These are phyloP conservation scores for Thalassophryne amazonica DNA, from an alignment of 2,797 vertebrate species.

Conservation along the genomic window DNA sequence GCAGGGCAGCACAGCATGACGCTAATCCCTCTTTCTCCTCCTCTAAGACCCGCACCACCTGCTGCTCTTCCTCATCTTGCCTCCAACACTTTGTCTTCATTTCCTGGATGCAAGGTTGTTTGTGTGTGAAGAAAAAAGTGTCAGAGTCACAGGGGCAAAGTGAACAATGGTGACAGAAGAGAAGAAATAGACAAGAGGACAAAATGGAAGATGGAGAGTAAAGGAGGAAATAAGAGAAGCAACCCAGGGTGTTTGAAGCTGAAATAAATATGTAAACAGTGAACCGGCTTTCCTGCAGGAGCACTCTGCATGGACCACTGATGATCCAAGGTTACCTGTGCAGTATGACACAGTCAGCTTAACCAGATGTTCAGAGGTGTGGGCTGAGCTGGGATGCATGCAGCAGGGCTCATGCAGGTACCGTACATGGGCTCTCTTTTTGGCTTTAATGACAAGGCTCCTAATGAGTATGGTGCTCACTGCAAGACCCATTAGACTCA, in stretches of 20 bases:
- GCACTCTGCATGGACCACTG: slow-evolving; percentile 75
- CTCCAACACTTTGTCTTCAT: slow-evolving; percentile 80
- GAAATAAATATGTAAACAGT: slow-evolving; percentile 83
- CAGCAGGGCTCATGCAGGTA: slow-evolving; percentile 71
- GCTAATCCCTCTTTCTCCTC: slow-evolving; percentile 88
- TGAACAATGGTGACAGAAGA: slow-evolving; percentile 63
- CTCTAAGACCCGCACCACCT: slow-evolving; percentile 80
- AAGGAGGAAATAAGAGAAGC: slow-evolving; percentile 27
- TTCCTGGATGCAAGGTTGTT: slow-evolving; percentile 70
- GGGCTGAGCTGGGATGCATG: slow-evolving; percentile 65
- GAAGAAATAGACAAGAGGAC: slow-evolving; percentile 41
- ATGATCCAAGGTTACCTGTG: slow-evolving; percentile 90
- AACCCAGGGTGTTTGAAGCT: slow-evolving; percentile 71
- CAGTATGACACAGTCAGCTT: slow-evolving; percentile 65
- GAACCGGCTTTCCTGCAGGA: slow-evolving; percentile 56
- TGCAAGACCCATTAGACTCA: slow-evolving; percentile 92
- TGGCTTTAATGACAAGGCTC: slow-evolving; percentile 88
- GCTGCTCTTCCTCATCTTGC: slow-evolving; percentile 83
- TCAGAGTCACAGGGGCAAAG: slow-evolving; percentile 61
- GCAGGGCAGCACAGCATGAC: slow-evolving; percentile 82
- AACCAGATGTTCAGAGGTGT: slow-evolving; percentile 49
- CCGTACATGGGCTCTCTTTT: slow-evolving; percentile 74
- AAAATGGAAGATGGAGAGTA: slow-evolving; percentile 49
- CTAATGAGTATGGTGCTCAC: slow-evolving; percentile 91
- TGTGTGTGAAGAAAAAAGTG: slow-evolving; percentile 17